Evolutionary conservation across 2,113 vertebrate genomes (phyloP), one percentile per base, ranked within the genome.

Genomic region (Caranx ignobilis): DNA sequence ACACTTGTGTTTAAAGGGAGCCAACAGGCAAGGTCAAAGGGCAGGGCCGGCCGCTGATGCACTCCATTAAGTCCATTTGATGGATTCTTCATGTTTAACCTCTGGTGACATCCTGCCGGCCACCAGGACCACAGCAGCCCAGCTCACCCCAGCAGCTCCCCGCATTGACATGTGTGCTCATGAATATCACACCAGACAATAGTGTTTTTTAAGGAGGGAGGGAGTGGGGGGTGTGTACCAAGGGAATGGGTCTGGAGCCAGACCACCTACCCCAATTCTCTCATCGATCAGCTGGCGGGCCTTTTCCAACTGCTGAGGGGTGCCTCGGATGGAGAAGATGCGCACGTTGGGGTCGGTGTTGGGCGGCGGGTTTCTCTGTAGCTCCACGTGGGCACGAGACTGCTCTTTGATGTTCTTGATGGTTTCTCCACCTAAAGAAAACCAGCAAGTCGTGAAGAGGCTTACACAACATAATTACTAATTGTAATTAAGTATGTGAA

Each of bases 361-460:
- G 0, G 97, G 97, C 9, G 98, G 98, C 0, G 98, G 98, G 85
- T 98, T 99, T 82, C 98, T 95, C 95, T 99, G 97, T 0, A 99
- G 96, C 94, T 99, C 98, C 91, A 99, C 97, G 0, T 99, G 97
- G 0, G 98, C 97, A n/a, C 98, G 97, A 0, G 98, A 99, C 89
- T 99, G 98, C 93, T 99, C 97, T 81, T 99, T 99, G 91, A 99
- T 99, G 95, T 95, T 98, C 89, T 99, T 99, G 93, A 99, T 99
- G 91, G 96, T 99, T 92, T 99, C 98, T 3, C 98, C 98, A 78
- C 98, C 98, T 99, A 90, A 9, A 41, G 7, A 80, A 73, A 31
- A 56, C 3, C 6, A 47, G n/a, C 9, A 37, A 15, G 8, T 0
- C 2, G 71, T 65, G 6, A 41, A 11, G 35, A n/a, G 16, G 16